These are phyloP conservation scores for Diplodus sargus DNA, from an alignment of 2,797 vertebrate species.

Conservation along the genomic window DNA sequence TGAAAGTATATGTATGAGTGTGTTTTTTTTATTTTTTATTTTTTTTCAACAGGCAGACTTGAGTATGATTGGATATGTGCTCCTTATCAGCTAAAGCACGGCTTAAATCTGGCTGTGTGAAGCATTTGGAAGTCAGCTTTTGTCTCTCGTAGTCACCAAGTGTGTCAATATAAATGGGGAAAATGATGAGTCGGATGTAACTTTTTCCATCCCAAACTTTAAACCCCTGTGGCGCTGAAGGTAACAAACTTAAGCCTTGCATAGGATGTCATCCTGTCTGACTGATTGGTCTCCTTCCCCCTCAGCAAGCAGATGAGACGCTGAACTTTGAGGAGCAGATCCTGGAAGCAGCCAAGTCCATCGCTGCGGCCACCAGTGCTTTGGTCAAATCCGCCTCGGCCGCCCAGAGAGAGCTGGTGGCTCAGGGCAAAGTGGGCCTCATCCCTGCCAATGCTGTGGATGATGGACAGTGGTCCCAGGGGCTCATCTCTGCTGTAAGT, in stretches of 20 bases:
- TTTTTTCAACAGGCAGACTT: not conserved
- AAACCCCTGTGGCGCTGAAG: not conserved
- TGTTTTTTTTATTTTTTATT: no score
- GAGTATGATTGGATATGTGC: slow-evolving; percentile 33
- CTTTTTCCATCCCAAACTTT: not conserved
- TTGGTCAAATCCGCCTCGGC: slow-evolving; percentile 97
- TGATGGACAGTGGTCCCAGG: slow-evolving; percentile 98
- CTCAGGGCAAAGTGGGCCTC: slow-evolving; percentile 98
- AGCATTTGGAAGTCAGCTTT: slow-evolving; percentile 23
- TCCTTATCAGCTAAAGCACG: slow-evolving; percentile 14
- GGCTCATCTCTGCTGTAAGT: slow-evolving; percentile 97
- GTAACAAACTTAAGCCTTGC: not conserved
- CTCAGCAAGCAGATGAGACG: slow-evolving; percentile 95
- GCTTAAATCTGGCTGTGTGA: slow-evolving; percentile 8
- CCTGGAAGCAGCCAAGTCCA: slow-evolving; percentile 97
- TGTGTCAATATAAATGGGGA: not conserved
- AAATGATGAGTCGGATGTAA: not conserved
- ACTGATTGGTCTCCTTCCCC: slow-evolving; percentile 35
- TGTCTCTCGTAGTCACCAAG: slow-evolving; percentile 13
- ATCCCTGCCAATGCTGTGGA: slow-evolving; percentile 96
- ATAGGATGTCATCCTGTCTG: slow-evolving; percentile 1
- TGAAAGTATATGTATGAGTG: slow-evolving; percentile 13
- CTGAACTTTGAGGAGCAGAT: slow-evolving; percentile 99
- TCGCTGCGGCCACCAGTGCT: slow-evolving; percentile 97
- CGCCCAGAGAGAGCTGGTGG: slow-evolving; percentile 96